Conservation (phyloP, 1,140 invertebrate genomes). For the Drosophila arizonae region DNA sequence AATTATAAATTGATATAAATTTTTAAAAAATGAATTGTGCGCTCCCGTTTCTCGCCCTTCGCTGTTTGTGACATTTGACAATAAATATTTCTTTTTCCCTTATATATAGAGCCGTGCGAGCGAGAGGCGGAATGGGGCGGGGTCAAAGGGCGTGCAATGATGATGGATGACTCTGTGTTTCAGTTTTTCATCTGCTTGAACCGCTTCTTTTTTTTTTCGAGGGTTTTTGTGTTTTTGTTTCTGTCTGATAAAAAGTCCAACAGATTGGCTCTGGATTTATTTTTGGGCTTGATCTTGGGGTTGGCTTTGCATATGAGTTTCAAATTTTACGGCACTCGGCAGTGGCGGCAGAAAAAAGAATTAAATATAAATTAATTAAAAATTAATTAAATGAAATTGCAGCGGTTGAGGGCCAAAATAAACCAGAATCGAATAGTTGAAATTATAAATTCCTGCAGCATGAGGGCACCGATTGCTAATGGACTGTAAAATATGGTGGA, state of each 20-base stretch:
- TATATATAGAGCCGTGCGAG: constrained; percentile 35
- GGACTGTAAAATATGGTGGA: constrained; percentile 25
- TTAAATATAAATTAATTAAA: constrained; percentile 77
- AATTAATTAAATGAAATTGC: constrained; percentile 77
- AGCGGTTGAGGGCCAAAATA: constrained; percentile 57
- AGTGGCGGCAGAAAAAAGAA: constrained; percentile 43
- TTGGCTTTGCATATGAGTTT: constrained; percentile 62
- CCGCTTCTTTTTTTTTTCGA: constrained; percentile 9
- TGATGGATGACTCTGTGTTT: constrained; percentile 72
- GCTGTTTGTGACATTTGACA: constrained; percentile 74
- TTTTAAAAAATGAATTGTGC: constrained; percentile 72
- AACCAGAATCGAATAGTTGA: constrained; percentile 46
- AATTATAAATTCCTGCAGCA: constrained; percentile 16
- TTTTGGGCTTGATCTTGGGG: constrained; percentile 38
- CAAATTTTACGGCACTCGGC: constrained; percentile 27
- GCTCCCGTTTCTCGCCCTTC: constrained; percentile 20
- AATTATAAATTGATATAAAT: constrained; percentile 80
- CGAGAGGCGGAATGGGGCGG: constrained; percentile 21
- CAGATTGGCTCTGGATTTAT: constrained; percentile 62
- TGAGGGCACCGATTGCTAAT: constrained; percentile 57
- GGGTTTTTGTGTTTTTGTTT: background rate
- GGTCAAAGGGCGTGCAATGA: constrained; percentile 59
- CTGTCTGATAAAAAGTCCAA: constrained; percentile 47
- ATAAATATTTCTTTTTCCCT: constrained; percentile 60
- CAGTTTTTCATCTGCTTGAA: constrained; percentile 66